A percentile compares a stretch with the other conserved stretches of the same genome.
phyloP scores from a whole-genome alignment of 2,797 vertebrate genomes.

The Tragelaphus oryx region DNA sequence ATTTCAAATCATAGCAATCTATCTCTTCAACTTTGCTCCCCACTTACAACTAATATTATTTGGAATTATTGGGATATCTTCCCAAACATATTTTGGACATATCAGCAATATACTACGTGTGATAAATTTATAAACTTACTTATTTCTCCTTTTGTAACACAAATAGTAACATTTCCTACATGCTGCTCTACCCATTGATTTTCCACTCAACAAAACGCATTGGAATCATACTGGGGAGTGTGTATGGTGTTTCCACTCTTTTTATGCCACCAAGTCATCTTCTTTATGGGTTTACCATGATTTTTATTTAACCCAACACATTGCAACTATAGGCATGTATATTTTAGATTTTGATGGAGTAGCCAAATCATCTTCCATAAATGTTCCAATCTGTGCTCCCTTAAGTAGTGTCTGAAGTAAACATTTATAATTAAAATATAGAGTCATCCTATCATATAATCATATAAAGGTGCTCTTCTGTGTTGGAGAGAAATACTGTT shows the following conservation, averaged over 20 bases:
- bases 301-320: neutral
- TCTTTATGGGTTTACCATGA: neutral
- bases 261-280: neutral
- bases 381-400: neutral
- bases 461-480: neutral
- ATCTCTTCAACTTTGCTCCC: neutral
- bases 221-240: neutral
- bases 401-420: neutral
- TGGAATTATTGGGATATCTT: neutral
- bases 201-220: neutral
- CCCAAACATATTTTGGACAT: neutral
- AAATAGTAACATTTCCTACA: neutral
- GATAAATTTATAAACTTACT: neutral
- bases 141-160: neutral
- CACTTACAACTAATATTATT: neutral
- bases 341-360: constrained; percentile 1
- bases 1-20: neutral
- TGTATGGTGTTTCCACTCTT: neutral
- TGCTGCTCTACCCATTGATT: neutral
- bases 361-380: neutral
- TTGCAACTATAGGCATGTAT: neutral
- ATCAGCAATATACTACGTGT: neutral
- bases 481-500: neutral
- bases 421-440: neutral
- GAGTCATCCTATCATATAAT: neutral